Evolutionary conservation across 2,888 invertebrate genomes (phyloP), one percentile per base, ranked within the genome.

Genomic region (Abscondita cerata): DNA sequence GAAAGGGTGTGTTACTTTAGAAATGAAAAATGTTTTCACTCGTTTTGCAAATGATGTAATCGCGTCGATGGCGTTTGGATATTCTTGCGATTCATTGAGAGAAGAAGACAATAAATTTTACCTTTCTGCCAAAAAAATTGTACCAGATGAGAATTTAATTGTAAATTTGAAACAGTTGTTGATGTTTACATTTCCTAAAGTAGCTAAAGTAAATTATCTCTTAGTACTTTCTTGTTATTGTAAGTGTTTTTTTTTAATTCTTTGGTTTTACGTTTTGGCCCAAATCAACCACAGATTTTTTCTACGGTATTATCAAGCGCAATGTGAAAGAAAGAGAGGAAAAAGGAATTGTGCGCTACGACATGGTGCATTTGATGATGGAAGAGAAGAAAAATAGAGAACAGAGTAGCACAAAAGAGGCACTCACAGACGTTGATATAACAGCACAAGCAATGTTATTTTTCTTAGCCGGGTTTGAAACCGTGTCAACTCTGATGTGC

Each of bases 391-490:
- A 80, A 72, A 71, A 79, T 78, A 1, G 25, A 12, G 3, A 31
- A 19, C 16, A 51, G 34, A 13, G 3, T 8, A 8, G 40, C 13
- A 25, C 31, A 5, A 41, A 33, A 16, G 47, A 34, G 9, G 47
- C 66, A 54, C 64, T 75, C 34, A 70, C 75, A 3, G 68, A 73
- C 33, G 80, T 82, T 0, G 86, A 87, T 56, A 80, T 87, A 11
- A 82, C 85, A 0, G 84, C 86, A 0, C 87, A 87, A 75, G 82
- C 82, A 8, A 62, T 84, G 2, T 64, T 83, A 1, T 84, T 85
- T 76, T 84, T 84, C 73, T 73, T 84, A 1, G 85, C 82, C 19
- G 85, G 84, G 1, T 84, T 82, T 64, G 84, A 85, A 47, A 78
- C 83, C 0, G 80, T 81, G 0, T 80, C 84, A 0, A 79, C 80